Evolutionary conservation across 2,888 invertebrate species (phyloP).

Genomic region (Lithophane semibrunnea): DNA sequence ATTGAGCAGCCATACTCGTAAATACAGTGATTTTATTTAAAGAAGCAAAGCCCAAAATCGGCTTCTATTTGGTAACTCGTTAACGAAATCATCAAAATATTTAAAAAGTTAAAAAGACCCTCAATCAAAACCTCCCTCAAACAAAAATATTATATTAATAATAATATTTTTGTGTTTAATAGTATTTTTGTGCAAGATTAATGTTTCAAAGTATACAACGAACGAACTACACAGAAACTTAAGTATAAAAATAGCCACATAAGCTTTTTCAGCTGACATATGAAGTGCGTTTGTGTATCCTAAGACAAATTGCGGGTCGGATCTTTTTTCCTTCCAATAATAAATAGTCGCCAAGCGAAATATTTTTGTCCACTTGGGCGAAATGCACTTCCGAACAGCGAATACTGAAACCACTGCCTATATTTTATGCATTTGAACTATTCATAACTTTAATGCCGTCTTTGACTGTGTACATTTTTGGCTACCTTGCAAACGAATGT

Average conservation of each 20-base stretch:
- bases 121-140: not conserved
- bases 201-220: constrained; percentile 16
- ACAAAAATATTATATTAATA: too few species aligned
- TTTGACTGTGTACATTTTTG: constrained; percentile 34
- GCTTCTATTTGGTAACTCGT: not conserved
- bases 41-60: not conserved
- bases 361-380: constrained; percentile 21
- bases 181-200: constrained; percentile 10
- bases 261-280: constrained; percentile 40
- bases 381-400: constrained; percentile 20
- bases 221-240: constrained; percentile 22
- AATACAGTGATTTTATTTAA: not conserved
- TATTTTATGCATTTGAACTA: constrained; percentile 6
- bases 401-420: constrained; percentile 7
- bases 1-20: not conserved
- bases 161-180: too few species aligned
- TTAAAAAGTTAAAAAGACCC: not conserved
- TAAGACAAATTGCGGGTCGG: constrained; percentile 31
- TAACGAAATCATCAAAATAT: not conserved
- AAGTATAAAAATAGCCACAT: constrained; percentile 35
- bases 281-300: constrained; percentile 39
- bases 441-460: constrained; percentile 1
- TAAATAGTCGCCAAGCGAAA: constrained; percentile 27
- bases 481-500: constrained; percentile 19
- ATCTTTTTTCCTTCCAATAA: constrained; percentile 41